These are phyloP conservation scores for Glandiceps talaboti DNA, from an alignment of 53 echinoderm and acorn worm species.

Conservation along the genomic window DNA sequence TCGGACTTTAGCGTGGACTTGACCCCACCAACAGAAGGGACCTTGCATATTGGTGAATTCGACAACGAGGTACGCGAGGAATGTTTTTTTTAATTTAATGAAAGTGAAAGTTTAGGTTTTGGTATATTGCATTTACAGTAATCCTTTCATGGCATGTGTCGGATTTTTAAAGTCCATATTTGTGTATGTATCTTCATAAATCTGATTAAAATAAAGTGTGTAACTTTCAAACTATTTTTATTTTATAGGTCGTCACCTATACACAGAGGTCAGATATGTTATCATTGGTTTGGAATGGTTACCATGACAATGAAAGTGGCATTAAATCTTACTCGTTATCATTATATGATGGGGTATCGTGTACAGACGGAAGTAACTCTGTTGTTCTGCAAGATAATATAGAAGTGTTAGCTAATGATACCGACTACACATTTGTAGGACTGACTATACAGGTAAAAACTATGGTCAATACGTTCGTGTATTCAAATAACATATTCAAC, in stretches of 20 bases:
- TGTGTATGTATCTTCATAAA: too few species aligned
- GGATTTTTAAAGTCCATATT: too few species aligned
- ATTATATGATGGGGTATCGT: neutral
- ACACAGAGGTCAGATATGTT: neutral
- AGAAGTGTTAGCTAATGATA: neutral
- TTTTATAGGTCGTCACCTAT: neutral
- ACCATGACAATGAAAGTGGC: slow-evolving; percentile 10
- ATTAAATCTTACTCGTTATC: slow-evolving; percentile 1
- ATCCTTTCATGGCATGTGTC: too few species aligned
- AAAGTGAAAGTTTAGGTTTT: slow-evolving; percentile 19
- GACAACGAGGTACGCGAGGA: neutral
- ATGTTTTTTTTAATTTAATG: too few species aligned
- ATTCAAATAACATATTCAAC: too few species aligned
- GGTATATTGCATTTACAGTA: too few species aligned
- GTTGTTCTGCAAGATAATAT: neutral
- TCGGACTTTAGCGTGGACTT: slow-evolving; percentile 30
- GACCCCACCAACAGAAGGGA: slow-evolving; percentile 26
- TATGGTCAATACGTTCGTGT: too few species aligned
- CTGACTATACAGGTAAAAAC: neutral
- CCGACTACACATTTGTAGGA: neutral
- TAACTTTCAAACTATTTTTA: too few species aligned
- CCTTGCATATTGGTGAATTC: slow-evolving; percentile 14
- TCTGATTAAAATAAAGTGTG: too few species aligned
- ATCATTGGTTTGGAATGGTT: slow-evolving; percentile 1
- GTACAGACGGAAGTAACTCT: neutral